Evolutionary conservation across 2,113 vertebrate species (phyloP).

Genomic region (Chaetura pelagica): DNA sequence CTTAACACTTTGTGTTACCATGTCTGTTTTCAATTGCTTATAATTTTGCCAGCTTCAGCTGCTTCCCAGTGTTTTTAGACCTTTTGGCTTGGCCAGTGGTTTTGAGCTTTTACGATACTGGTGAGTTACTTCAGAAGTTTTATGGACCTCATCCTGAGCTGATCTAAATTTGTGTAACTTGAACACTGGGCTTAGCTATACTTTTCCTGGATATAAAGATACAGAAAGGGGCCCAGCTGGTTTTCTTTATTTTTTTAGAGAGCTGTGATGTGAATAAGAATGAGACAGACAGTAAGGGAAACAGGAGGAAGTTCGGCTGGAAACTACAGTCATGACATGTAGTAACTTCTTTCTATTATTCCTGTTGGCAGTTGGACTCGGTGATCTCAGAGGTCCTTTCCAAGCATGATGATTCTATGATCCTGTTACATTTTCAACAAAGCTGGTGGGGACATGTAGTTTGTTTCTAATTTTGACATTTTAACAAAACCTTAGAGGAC

Average conservation of each 20-base stretch:
- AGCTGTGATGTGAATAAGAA: conserved; percentile 63
- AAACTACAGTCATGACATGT: conserved; percentile 62
- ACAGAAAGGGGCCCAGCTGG: conserved; percentile 58
- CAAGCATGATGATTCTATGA: no score
- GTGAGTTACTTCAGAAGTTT: conserved; percentile 69
- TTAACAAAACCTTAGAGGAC: not conserved
- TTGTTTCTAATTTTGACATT: not conserved
- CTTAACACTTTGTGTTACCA: conserved; percentile 62
- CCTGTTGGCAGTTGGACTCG: no score
- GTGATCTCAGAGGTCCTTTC: no score
- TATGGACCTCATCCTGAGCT: conserved; percentile 69
- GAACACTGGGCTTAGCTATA: conserved; percentile 33
- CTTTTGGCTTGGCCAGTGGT: conserved; percentile 60
- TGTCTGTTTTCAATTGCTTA: conserved; percentile 62
- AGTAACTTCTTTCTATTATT: conserved; percentile 64
- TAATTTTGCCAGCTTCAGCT: conserved; percentile 53
- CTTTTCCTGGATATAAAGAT: conserved; percentile 40
- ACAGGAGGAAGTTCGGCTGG: conserved; percentile 51
- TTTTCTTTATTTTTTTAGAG: conserved; percentile 58
- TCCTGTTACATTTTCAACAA: not conserved
- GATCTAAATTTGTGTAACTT: conserved; percentile 59
- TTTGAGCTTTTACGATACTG: conserved; percentile 67
- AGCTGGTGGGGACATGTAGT: not conserved
- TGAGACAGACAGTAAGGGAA: conserved; percentile 58
- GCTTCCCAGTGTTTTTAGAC: conserved; percentile 58